These are phyloP conservation scores for Aphelenchoides bicaudatus DNA, from an alignment of 2,888 invertebrate species.

Conservation along the genomic window DNA sequence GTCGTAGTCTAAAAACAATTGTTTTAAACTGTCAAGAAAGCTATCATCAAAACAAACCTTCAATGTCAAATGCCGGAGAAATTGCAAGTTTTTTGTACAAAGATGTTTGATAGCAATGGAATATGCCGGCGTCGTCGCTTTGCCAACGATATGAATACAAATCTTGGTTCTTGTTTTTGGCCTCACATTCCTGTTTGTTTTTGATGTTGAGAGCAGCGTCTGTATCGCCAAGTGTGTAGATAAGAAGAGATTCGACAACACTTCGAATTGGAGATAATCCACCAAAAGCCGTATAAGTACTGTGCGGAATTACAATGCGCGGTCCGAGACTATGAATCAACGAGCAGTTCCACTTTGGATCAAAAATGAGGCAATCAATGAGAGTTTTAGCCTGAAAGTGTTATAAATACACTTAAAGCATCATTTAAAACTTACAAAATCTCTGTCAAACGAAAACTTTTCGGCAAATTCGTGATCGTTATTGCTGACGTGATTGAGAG, in stretches of 20 bases:
- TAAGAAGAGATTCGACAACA: conserved; percentile 28
- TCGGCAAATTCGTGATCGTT: conserved; percentile 16
- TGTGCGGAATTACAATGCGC: conserved; percentile 22
- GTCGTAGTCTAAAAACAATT: conserved; percentile 30
- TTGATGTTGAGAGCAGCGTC: conserved; percentile 27
- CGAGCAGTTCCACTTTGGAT: conserved; percentile 28
- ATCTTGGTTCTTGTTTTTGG: conserved; percentile 28
- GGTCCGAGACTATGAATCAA: conserved; percentile 23
- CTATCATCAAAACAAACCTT: conserved; percentile 30
- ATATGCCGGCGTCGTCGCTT: conserved; percentile 35
- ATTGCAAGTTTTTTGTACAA: conserved; percentile 30
- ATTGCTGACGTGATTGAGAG: conserved; percentile 26
- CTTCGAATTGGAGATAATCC: conserved; percentile 24
- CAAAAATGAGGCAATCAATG: conserved; percentile 38
- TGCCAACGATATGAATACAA: conserved; percentile 51
- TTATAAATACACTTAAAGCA: background rate
- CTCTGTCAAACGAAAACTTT: conserved; percentile 33
- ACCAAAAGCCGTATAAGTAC: background rate
- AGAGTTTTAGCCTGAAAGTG: conserved; percentile 29
- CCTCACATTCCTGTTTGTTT: conserved; percentile 25
- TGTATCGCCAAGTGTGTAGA: conserved; percentile 35
- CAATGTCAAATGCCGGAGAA: conserved; percentile 52
- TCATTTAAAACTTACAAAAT: conserved; percentile 33
- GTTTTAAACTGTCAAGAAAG: background rate
- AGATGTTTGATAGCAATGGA: conserved; percentile 42